These are phyloP conservation scores for Corvus moneduloides DNA, from an alignment of 2,113 vertebrate species.

Conservation along the genomic window DNA sequence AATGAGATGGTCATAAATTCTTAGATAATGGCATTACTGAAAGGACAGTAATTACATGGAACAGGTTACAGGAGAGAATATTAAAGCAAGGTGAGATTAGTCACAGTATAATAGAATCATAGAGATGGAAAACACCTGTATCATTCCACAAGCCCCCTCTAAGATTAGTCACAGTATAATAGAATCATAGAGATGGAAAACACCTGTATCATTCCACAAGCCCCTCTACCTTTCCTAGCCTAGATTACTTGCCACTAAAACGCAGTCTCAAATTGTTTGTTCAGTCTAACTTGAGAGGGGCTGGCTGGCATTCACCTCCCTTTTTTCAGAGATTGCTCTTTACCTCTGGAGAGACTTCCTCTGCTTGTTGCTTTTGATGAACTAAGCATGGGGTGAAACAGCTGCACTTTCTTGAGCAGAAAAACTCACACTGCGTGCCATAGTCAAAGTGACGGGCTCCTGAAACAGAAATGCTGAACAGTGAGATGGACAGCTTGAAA, in stretches of 20 bases:
- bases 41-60: background rate
- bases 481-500: background rate
- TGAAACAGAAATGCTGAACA: background rate
- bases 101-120: background rate
- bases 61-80: background rate
- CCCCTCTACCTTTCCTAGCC: background rate
- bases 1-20: background rate
- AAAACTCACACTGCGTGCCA: background rate
- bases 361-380: background rate
- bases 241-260: background rate
- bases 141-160: background rate
- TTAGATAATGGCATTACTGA: slow-evolving; percentile 9
- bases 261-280: background rate
- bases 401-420: background rate
- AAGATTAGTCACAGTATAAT: background rate
- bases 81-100: background rate
- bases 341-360: background rate
- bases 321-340: background rate
- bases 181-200: background rate
- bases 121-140: background rate
- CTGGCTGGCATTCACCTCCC: background rate
- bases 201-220: background rate
- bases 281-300: background rate
- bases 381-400: background rate
- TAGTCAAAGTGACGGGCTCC: background rate